These are phyloP conservation scores for Drosophila gunungcola DNA, from an alignment of 1,140 invertebrate species.

Conservation along the genomic window DNA sequence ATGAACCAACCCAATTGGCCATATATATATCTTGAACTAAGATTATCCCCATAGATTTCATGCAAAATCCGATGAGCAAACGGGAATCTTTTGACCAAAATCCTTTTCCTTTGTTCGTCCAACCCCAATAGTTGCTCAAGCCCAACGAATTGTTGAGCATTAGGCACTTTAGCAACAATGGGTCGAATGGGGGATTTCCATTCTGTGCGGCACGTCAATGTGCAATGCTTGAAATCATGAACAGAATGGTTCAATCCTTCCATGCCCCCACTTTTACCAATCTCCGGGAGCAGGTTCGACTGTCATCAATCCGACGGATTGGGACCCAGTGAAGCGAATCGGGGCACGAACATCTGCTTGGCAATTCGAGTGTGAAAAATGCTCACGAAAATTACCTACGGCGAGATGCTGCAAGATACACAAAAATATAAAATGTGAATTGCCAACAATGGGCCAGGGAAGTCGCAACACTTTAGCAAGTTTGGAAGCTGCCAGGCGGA, in stretches of 20 bases:
- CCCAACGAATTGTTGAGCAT: constrained; percentile 35
- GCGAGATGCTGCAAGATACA: constrained; percentile 35
- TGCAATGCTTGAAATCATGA: constrained; percentile 42
- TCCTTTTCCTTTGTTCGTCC: constrained; percentile 5
- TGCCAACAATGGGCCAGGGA: constrained; percentile 26
- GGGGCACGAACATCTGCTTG: constrained; percentile 59
- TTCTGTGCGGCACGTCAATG: constrained; percentile 25
- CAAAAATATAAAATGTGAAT: constrained; percentile 52
- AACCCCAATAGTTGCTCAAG: constrained; percentile 32
- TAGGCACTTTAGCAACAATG: constrained; percentile 43
- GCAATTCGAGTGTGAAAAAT: constrained; percentile 72
- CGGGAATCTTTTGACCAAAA: constrained; percentile 1
- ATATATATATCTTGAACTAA: too few relatives aligned
- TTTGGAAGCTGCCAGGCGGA: constrained; percentile 13
- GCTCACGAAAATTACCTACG: constrained; percentile 33
- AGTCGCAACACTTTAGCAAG: constrained; percentile 61
- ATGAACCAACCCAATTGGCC: background rate
- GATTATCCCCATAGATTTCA: background rate
- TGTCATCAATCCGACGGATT: constrained; percentile 31
- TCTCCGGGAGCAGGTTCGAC: constrained; percentile 25
- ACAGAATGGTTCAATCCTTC: constrained; percentile 19
- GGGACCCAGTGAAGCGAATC: constrained; percentile 43
- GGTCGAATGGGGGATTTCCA: constrained; percentile 13
- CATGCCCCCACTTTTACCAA: constrained; percentile 8
- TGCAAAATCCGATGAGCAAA: constrained; percentile 3